Evolutionary conservation across 2,797 vertebrate species (phyloP), one percentile per base, ranked within the genome.

Genomic region (Mormyrus hasselquistii): DNA sequence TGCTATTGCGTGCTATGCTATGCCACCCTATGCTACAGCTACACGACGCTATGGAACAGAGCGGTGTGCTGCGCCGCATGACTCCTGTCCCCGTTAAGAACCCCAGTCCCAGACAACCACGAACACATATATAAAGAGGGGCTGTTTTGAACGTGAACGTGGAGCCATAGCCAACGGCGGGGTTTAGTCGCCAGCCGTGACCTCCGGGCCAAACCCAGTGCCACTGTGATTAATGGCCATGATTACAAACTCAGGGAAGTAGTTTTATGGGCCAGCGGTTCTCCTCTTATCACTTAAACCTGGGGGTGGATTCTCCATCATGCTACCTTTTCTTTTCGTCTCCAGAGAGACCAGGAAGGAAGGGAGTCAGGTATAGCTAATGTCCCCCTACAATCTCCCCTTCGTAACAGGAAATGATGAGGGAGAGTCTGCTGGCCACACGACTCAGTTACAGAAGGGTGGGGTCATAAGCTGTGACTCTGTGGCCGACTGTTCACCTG

Each of bases 191-290:
- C 93, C 92, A 93, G 92, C 94, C 93, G 89, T 94, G 94, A 95
- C 95, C 94, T 79, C 19, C 38, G 44, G 73, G 38, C 34, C 4
- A 14, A 79, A 19, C 16, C 73, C 73, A 84, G 90, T 93, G 89
- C 89, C 92, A 73, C 41, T 50, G 89, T 97, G 96, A 98, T 97
- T 96, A 97, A 97, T 96, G 96, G 93, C 95, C 94, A 92, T 95
- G 96, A 97, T 98, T 96, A 97, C 95, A 93, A 96, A 91, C 94
- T 95, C 94, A 91, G 95, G 96, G 95, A 95, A 95, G 95, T 95
- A 95, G 92, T 95, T 97, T 97, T 95, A 96, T 95, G 95, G 93
- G 94, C 93, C 92, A 95, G 91, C 95, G 94, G 94, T 95, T 95
- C 94, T 93, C 95, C 93, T 96, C 96, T 96, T 95, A 95, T 96